Base-by-base conservation (phyloP, 2,888 invertebrate species). In the Cheilosia variabilis region DNA sequence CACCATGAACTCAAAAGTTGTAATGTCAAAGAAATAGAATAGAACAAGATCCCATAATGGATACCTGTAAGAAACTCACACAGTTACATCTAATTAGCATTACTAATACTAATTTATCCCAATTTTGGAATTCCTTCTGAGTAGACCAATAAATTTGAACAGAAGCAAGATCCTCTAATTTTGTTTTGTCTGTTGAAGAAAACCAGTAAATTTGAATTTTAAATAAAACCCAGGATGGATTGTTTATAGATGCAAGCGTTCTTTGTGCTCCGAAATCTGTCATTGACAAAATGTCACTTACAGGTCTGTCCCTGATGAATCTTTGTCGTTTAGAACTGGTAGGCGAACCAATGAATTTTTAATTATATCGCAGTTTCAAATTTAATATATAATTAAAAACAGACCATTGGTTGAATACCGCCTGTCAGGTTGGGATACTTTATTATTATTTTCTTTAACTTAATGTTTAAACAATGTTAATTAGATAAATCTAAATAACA, bases 231-330 rank as follows among this genome's bases (percentile, higher is more conserved):
- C 31, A 73, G 37, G 22, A 63, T 27, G 43, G n/a, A 71, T 77
- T 72, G 77, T 82, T 82, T 82, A 83, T 83, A 10, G 60, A 41
- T 60, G 71, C 77, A 82, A 78, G 71, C 17, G 57, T 41, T 72
- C 71, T 62, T 57, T 34, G 62, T 72, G 82, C 47, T 65, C 72
- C 47, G 47, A 72, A 83, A 66, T 68, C 66, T 78, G 72, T 78
- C 78, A 66, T 45, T 55, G 45, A 55, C 66, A 75, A 68, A 66
- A 62, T 62, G 75, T 62, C 66, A 53, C 45, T 72, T 58, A 62
- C 62, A 52, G 63, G 58, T 69, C 37, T 24, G 31, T 24, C 47
- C 7, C 57, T 76, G 76, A 76, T 76, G 76, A 77, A 77, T 77
- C 68, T 62, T 77, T 77, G 77, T 57, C 52, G 19, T 57, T 65